phyloP scores from a whole-genome alignment of 2,113 vertebrate genomes.

The Oenanthe melanoleuca region DNA sequence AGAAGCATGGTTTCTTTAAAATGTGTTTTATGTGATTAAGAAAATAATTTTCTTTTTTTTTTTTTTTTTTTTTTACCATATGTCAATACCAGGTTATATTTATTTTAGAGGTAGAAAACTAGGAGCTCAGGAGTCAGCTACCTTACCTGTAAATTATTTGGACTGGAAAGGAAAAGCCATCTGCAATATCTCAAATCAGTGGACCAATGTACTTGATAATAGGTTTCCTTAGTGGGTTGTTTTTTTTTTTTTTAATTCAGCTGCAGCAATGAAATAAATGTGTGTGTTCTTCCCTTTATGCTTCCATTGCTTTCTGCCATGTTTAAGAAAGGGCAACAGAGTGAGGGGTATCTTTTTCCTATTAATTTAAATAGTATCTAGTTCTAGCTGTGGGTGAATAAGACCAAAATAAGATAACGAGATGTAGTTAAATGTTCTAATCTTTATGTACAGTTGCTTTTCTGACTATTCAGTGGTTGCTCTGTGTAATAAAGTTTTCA shows the following conservation, averaged over 20 bases:
- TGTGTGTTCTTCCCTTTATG: neutral
- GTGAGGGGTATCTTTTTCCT: neutral
- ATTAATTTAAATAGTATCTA: neutral
- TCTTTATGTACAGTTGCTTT: conserved; percentile 4
- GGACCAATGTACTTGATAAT: neutral
- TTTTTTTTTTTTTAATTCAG: neutral
- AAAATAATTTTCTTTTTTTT: too few relatives aligned
- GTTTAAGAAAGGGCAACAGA: neutral
- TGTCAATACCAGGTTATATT: neutral
- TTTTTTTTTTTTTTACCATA: neutral
- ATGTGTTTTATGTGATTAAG: neutral
- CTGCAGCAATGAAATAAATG: neutral
- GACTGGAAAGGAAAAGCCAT: neutral
- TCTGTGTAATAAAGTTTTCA: neutral
- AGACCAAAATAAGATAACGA: neutral
- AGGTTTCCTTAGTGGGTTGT: neutral
- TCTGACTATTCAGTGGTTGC: neutral
- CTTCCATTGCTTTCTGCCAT: neutral
- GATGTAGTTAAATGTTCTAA: neutral
- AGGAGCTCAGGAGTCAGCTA: neutral
- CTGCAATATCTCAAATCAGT: neutral
- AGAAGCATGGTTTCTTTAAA: neutral
- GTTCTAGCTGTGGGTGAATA: neutral
- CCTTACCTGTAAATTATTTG: neutral
- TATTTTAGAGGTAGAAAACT: neutral